Base-by-base conservation (phyloP, 2,797 vertebrate genomes). In the Chelidonichthys spinosus region DNA sequence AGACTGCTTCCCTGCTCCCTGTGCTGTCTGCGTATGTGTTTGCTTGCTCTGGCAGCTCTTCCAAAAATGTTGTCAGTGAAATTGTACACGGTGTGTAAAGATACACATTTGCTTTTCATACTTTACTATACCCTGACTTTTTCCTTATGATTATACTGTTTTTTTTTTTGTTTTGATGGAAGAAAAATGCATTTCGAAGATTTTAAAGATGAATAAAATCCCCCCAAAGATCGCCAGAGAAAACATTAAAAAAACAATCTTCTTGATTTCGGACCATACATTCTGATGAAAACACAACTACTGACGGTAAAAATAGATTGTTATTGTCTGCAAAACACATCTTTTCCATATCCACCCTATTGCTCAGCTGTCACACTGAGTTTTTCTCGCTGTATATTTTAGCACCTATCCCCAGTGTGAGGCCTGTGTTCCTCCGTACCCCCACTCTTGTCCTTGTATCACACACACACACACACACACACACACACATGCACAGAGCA, bases 331-430 rank as follows among this genome's bases (percentile, higher is more conserved):
- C 43, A 59, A 44, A 87, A 70, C 81, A 78, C 73, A 79, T 69
- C 79, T 86, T 75, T 69, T 68, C 55, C 58, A 43, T 74, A 78
- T 84, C 76, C 79, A 87, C 79, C 72, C 81, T 79, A 77, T 85
- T 88, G 81, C 88, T 86, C 88, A 84, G 84, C 89, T 89, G 85
- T 91, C 92, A 93, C 86, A 89, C 91, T 91, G 70, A 90, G 87
- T 89, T 91, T 91, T 92, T 95, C 91, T 90, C 93, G 15, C 90
- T 95, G 93, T 93, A 94, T 94, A 94, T 93, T 93, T 95, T 94
- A 94, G 81, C 93, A 91, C 93, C 86, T 91, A 79, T 90, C 83
- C 76, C 69, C 82, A 39, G 74, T 60, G 84, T 90, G 44, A 46
- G 50, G 50, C 87, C 82, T 77, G 81, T 86, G 82, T 87, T 90